Conservation (phyloP, 1,140 invertebrate species). For the Cotesia chilonis region DNA sequence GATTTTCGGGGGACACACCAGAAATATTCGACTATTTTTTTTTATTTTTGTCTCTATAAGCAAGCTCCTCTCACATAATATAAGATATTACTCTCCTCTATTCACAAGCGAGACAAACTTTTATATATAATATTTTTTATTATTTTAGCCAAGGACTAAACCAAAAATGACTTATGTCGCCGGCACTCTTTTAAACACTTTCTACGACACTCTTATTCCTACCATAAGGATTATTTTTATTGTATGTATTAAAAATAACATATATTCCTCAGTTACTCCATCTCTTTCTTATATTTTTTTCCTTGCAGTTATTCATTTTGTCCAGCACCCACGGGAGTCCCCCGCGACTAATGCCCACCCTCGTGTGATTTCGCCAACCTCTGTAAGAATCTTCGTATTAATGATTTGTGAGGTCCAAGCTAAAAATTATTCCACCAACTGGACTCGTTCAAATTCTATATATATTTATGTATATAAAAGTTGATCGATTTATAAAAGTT, state of each 20-base stretch:
- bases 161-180: slow-evolving; percentile 41
- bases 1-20: slow-evolving; percentile 44
- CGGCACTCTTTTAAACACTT: slow-evolving; percentile 38
- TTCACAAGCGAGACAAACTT: slow-evolving; percentile 3
- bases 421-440: slow-evolving; percentile 17
- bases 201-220: neutral
- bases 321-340: slow-evolving; percentile 26
- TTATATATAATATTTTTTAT: slow-evolving; percentile 9
- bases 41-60: neutral
- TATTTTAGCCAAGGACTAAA: slow-evolving; percentile 6
- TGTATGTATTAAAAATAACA: too few species aligned
- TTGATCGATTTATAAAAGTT: slow-evolving; percentile 7
- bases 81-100: slow-evolving; percentile 6
- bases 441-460: slow-evolving; percentile 5
- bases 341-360: slow-evolving; percentile 31
- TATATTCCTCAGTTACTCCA: neutral
- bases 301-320: slow-evolving; percentile 20
- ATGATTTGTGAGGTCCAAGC: slow-evolving; percentile 24
- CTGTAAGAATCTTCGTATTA: neutral
- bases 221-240: neutral
- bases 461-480: neutral
- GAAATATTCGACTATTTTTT: slow-evolving; percentile 5
- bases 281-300: slow-evolving; percentile 1
- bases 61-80: neutral
- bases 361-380: slow-evolving; percentile 25